Base-by-base conservation (phyloP, 1,140 invertebrate species). In the Holotrichia oblita region DNA sequence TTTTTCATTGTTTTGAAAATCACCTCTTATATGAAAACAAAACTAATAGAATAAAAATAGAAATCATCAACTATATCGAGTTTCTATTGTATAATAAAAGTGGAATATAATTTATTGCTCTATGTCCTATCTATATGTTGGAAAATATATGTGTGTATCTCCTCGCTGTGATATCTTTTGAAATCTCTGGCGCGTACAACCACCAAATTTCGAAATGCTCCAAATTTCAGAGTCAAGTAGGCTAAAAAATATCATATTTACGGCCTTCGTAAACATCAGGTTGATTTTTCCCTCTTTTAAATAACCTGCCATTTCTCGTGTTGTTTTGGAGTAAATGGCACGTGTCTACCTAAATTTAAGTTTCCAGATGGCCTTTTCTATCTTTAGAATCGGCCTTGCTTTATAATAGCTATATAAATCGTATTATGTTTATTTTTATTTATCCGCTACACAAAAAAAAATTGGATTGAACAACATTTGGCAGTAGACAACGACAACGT, bases 341-440 rank as follows among this genome's bases (percentile, higher is more conserved):
- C 61, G 61, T 69, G 61, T 69, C 22, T 22, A 6, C 61, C 61
- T 69, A 69, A 69, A 69, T 22, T 69, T 69, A 69, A 69, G 9
- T 69, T 34, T 27, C 61, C 61, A 69, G 27, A 34, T 69, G 61
- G 61, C 61, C 61, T 69, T 69, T 69, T 22, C 61, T 69, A 69
- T 27, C 27, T 69, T 69, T 34, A 34, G 61, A 69, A 34, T 69
- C 61, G 61, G 61, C 61, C 61, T 69, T 69, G 61, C 61, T 9
- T 27, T 69, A 27, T 69, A n/a, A 22, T 10, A 34, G 17, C 27
- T 69, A 22, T 34, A 34, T 69, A 69, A 69, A 34, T 34, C 22
- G 61, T 22, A 69, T 69, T 69, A 20, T 24, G 61, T 69, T 61
- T 61, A 69, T 69, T 69, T 69, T 69, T 61, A 61, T 20, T 61